These are phyloP conservation scores for Ectropis grisescens DNA, from an alignment of 1,140 invertebrate genomes.

Conservation along the genomic window DNA sequence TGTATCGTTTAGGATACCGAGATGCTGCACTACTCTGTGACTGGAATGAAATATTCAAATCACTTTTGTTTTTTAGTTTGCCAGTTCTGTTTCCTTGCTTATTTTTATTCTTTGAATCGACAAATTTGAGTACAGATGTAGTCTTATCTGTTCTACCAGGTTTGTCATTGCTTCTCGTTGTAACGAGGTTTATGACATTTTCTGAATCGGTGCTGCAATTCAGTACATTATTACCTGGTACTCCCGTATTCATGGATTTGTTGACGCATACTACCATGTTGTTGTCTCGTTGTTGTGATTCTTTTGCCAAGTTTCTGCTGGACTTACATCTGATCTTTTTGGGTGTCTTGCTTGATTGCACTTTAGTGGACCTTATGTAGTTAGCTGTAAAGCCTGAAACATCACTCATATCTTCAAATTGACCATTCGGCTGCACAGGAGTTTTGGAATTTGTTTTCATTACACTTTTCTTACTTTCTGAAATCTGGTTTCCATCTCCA, in stretches of 20 bases:
- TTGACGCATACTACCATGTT: slow-evolving; percentile 42
- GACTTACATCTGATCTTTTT: slow-evolving; percentile 34
- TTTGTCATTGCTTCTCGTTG: slow-evolving; percentile 27
- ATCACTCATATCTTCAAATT: slow-evolving; percentile 58
- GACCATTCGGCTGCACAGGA: slow-evolving; percentile 29
- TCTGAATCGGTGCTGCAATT: slow-evolving; percentile 52
- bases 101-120: slow-evolving; percentile 29
- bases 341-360: slow-evolving; percentile 35
- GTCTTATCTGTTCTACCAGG: slow-evolving; percentile 27
- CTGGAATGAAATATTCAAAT: slow-evolving; percentile 35
- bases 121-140: slow-evolving; percentile 43
- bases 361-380: slow-evolving; percentile 56
- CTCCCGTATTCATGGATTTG: slow-evolving; percentile 36
- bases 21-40: slow-evolving; percentile 36
- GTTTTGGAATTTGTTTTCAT: slow-evolving; percentile 17
- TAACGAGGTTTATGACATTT: slow-evolving; percentile 47
- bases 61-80: slow-evolving; percentile 13
- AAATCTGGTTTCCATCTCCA: slow-evolving; percentile 13
- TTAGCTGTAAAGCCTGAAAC: slow-evolving; percentile 60
- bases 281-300: slow-evolving; percentile 23
- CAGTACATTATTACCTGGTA: slow-evolving; percentile 13
- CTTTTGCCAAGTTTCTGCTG: slow-evolving; percentile 30
- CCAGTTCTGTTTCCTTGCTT: slow-evolving; percentile 1
- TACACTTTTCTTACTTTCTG: slow-evolving; percentile 15
- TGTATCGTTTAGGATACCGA: slow-evolving; percentile 41